Evolutionary conservation across 2,113 vertebrate species (phyloP), one percentile per base, ranked within the genome.

Genomic region (Paralichthys olivaceus): DNA sequence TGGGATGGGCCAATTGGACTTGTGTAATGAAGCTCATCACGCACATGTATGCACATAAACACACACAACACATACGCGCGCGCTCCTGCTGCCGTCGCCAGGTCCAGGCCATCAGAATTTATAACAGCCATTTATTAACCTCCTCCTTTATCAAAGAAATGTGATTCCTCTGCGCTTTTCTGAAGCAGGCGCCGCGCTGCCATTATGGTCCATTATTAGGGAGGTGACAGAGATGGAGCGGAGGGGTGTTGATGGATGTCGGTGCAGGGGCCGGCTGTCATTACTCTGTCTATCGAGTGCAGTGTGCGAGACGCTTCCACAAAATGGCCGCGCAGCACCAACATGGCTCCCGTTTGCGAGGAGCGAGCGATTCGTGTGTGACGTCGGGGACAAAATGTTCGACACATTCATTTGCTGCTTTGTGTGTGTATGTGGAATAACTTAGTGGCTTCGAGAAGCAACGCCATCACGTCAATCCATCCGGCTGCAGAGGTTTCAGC

Each of bases 1-100:
- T 60, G 87, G 63, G 76, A 90, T 81, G 72, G 90, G 81, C 88
- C 81, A 78, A 90, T 84, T 86, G 87, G 89, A 90, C 83, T 77
- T 79, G 86, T 87, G 90, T 91, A 92, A 91, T 93, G 90, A 90
- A 88, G 88, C 89, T 86, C 84, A 72, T 88, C 89, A 82, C 85
- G 69, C 86, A 80, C 81, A 26, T 63, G 55, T 80, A 73, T 7
- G 9, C 79, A 62, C 75, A 19, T 72, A 51, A 60, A 45, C 63
- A 57, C 76, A 66, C 67, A 40, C 80, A 57, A 55, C 60, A 81
- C 63, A 25, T 54, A 34, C 40, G 61, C 29, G 12, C 56, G 56
- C 19, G 2, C 61, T 65, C 59, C 28, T 2, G 54, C 64, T 20
- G 75, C 81, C 45, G 81, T 80, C 40, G 25, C 75, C 60, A 32